Percentiles rank a stretch among this genome's conserved stretches.
Evolutionary conservation across 1,140 invertebrate genomes (phyloP).

Genomic region (Wasmannia auropunctata): DNA sequence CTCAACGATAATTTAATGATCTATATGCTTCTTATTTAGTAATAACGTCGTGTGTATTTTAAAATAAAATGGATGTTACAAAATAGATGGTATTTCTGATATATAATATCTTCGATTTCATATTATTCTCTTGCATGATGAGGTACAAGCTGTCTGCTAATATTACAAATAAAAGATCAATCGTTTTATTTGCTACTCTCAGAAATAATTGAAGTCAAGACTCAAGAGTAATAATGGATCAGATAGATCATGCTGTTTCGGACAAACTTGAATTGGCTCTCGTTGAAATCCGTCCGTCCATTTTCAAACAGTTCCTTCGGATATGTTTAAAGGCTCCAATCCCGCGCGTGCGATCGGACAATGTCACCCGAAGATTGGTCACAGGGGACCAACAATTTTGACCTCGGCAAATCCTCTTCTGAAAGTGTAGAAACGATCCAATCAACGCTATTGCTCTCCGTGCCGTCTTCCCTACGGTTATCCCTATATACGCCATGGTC

Average conservation of each 20-base stretch:
- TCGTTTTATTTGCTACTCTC: neutral
- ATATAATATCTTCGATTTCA: neutral
- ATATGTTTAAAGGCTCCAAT: constrained; percentile 24
- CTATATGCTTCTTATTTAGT: neutral
- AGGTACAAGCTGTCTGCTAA: neutral
- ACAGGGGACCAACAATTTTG: constrained; percentile 56
- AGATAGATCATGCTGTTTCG: neutral
- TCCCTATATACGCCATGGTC: neutral
- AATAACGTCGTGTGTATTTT: neutral
- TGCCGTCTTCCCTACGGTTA: neutral
- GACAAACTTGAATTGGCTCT: neutral
- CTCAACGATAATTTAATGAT: neutral
- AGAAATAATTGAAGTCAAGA: neutral
- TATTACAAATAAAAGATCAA: neutral
- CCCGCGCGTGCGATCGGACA: constrained; percentile 10
- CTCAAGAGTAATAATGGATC: neutral
- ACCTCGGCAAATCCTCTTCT: constrained; percentile 49
- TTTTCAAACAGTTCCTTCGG: neutral
- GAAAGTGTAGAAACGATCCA: constrained; percentile 48
- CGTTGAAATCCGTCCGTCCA: neutral
- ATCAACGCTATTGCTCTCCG: constrained; percentile 40
- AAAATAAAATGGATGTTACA: neutral
- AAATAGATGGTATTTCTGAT: neutral
- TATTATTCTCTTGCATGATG: neutral
- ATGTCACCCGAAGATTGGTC: constrained; percentile 45